phyloP scores from a whole-genome alignment of 1,140 invertebrate genomes.

The Oppia nitens region DNA sequence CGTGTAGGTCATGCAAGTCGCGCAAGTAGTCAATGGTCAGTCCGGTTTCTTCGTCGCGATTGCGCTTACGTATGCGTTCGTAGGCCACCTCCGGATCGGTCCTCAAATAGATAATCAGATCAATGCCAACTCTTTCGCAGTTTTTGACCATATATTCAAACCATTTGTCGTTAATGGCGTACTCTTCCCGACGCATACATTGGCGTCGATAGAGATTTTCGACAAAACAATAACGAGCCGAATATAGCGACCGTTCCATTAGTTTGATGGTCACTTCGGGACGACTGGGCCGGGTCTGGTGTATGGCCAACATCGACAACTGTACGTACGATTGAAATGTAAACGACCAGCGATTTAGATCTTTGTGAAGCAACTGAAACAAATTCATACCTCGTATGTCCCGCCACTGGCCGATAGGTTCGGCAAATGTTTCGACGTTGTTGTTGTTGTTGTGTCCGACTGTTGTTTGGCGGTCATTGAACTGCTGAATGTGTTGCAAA shows the following conservation, averaged over 20 bases:
- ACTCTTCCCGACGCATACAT: conserved; percentile 36
- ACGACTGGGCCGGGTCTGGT: neutral
- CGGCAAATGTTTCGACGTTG: too few species aligned
- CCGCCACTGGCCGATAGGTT: conserved; percentile 47
- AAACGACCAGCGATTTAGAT: conserved; percentile 57
- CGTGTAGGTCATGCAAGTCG: conserved; percentile 59
- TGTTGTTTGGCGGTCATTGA: neutral
- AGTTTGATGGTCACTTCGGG: conserved; percentile 31
- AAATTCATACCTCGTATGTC: conserved; percentile 64
- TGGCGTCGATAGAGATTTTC: conserved; percentile 46
- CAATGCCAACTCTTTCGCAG: conserved; percentile 46
- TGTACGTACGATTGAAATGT: conserved; percentile 79
- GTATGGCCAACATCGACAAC: conserved; percentile 59
- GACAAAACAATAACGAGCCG: conserved; percentile 63
- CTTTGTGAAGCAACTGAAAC: conserved; percentile 65
- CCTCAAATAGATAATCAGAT: conserved; percentile 73
- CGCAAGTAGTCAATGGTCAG: conserved; percentile 41
- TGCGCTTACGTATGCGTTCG: conserved; percentile 54
- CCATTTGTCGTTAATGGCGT: conserved; percentile 63
- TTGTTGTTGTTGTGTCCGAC: too few species aligned
- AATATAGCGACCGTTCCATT: conserved; percentile 73
- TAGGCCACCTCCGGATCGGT: conserved; percentile 62
- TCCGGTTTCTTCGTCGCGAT: conserved; percentile 52
- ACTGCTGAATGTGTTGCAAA: conserved; percentile 41
- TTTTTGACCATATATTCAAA: conserved; percentile 57